Evolutionary conservation across 2,797 vertebrate genomes (phyloP).

Genomic region (Eidolon dupreanum): DNA sequence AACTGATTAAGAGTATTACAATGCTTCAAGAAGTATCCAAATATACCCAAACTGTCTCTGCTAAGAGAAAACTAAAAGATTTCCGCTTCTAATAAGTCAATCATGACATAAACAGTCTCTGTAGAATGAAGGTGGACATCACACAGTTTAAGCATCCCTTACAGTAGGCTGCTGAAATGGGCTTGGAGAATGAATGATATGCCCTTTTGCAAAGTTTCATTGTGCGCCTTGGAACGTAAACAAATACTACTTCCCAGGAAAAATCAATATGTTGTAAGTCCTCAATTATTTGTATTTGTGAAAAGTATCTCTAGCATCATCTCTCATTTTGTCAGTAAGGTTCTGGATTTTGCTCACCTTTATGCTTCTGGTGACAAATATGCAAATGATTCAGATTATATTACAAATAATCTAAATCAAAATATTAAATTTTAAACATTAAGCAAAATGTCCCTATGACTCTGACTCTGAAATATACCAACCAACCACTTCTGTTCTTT

Average conservation of each 20-base stretch:
- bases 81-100: not conserved
- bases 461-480: slow-evolving; percentile 11
- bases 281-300: slow-evolving; percentile 32
- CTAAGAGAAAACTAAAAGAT: slow-evolving; percentile 8
- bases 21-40: slow-evolving; percentile 18
- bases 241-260: not conserved
- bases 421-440: slow-evolving; percentile 32
- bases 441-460: slow-evolving; percentile 10
- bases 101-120: not conserved
- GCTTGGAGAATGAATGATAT: not conserved
- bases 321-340: not conserved
- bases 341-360: slow-evolving; percentile 4
- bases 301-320: slow-evolving; percentile 11
- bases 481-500: slow-evolving; percentile 8
- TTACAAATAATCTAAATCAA: slow-evolving; percentile 47
- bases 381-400: slow-evolving; percentile 4
- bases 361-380: slow-evolving; percentile 2
- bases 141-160: slow-evolving; percentile 4
- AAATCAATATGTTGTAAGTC: slow-evolving; percentile 9
- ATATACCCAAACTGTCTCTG: not conserved
- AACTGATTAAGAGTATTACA: slow-evolving; percentile 21
- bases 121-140: not conserved
- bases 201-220: not conserved
- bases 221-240: slow-evolving; percentile 18
- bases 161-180: not conserved